These are phyloP conservation scores for Periophthalmodon schlosseri DNA, from an alignment of 2,113 vertebrate species.

Conservation along the genomic window DNA sequence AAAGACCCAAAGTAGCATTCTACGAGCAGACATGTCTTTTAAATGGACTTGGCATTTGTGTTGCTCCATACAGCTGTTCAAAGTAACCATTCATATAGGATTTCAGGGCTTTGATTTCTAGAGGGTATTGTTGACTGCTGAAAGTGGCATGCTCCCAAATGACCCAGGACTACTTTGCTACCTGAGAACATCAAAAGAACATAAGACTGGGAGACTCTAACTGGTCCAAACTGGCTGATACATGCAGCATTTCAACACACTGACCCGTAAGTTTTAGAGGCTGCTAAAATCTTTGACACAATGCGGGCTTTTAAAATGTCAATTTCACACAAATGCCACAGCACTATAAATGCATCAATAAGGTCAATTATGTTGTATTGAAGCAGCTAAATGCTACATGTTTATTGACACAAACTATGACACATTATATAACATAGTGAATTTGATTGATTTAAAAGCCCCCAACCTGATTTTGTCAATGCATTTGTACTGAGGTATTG, in stretches of 20 bases:
- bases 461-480: no score
- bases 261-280: neutral
- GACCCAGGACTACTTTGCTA: constrained; percentile 13
- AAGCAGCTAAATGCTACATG: neutral
- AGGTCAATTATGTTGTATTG: constrained; percentile 8
- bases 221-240: constrained; percentile 16
- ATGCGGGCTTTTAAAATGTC: constrained; percentile 20
- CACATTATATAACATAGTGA: neutral
- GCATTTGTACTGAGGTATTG: no score
- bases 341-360: constrained; percentile 25
- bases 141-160: constrained; percentile 6
- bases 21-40: constrained; percentile 17
- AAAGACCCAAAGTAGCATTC: constrained; percentile 12
- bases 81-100: constrained; percentile 17
- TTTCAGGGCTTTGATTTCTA: constrained; percentile 28
- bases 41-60: constrained; percentile 21
- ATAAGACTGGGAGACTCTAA: constrained; percentile 11
- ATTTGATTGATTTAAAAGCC: neutral
- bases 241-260: constrained; percentile 17
- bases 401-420: neutral
- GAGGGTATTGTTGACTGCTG: constrained; percentile 6
- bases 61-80: constrained; percentile 15
- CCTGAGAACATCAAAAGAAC: constrained; percentile 23
- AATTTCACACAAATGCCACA: constrained; percentile 34
- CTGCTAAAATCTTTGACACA: constrained; percentile 19